Base-by-base conservation (phyloP, 2,113 vertebrate genomes). In the Pontoporia blainvillei region DNA sequence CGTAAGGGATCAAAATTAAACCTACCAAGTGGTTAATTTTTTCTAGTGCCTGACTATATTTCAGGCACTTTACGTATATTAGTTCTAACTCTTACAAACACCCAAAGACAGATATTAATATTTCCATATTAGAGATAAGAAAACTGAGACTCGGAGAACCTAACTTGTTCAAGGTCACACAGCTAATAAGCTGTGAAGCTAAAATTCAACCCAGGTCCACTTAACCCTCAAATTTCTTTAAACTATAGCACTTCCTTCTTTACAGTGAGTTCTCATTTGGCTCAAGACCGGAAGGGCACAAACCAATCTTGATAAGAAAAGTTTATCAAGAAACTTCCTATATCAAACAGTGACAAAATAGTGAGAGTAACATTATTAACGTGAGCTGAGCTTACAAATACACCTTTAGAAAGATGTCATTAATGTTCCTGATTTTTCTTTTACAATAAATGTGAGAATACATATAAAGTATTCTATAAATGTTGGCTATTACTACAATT, bases 111-210 rank as follows among this genome's bases (percentile, higher is more conserved):
- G 23, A 52, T 54, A 78, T 69, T 95, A 73, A 39, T 73, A 91
- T 78, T 85, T 31, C 12, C 7, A 27, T 75, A 72, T 21, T 49
- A 17, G 29, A 90, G 36, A 49, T 39, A 34, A 96, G 44, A 88
- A 91, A 90, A 86, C 27, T 34, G 10, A 96, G 27, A 52, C 14
- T 75, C 6, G 17, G 27, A 46, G 61, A 92, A 81, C 23, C 12
- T 78, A 36, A 59, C 90, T 96, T 97, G 49, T 87, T 79, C 36
- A 66, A 69, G 20, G 15, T 84, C 92, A 89, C 23, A 93, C 20
- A 46, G 21, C 9, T 39, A 39, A n/a, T 66, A 25, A 90, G 15
- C 13, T n/a, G 10, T 46, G 5, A 21, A 46, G 8, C 49, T 91
- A 75, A 86, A n/a, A 79, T 69, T 59, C 62, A 91, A 62, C 31